Evolutionary conservation across 2,888 invertebrate genomes (phyloP).

Genomic region (Dasysyrphus tricinctus): DNA sequence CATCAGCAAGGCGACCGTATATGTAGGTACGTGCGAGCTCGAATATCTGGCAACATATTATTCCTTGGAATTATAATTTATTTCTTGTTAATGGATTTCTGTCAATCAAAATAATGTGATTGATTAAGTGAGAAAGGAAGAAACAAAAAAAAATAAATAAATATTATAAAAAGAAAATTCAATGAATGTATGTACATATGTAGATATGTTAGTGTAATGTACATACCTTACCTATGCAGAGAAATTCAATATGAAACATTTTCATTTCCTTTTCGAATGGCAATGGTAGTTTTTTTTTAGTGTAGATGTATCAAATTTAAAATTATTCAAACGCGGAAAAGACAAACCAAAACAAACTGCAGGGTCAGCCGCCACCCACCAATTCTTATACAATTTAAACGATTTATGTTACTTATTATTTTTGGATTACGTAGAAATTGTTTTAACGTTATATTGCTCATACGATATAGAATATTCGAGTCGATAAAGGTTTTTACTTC

Average conservation of each 20-base stretch:
- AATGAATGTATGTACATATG: neutral
- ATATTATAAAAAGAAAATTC: slow-evolving; percentile 70
- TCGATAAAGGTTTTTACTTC: no score
- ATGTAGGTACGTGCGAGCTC: slow-evolving; percentile 52
- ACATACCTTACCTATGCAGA: neutral
- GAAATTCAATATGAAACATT: slow-evolving; percentile 57
- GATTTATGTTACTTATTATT: no score
- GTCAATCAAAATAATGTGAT: slow-evolving; percentile 75
- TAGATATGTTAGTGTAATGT: neutral
- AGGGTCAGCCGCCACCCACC: neutral
- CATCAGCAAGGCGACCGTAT: slow-evolving; percentile 42
- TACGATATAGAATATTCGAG: no score
- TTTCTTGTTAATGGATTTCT: slow-evolving; percentile 76
- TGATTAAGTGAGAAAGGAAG: slow-evolving; percentile 75
- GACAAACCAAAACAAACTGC: neutral
- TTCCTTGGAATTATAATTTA: slow-evolving; percentile 76
- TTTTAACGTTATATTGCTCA: no score
- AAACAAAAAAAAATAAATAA: slow-evolving; percentile 65
- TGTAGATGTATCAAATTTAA: slow-evolving; percentile 10
- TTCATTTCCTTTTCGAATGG: slow-evolving; percentile 12
- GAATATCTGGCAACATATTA: slow-evolving; percentile 70
- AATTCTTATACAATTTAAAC: no score
- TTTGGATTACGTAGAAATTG: no score
- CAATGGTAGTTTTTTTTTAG: neutral
- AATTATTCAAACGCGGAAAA: slow-evolving; percentile 11